Percentiles rank a stretch among this genome's conserved stretches.
These are phyloP conservation scores for Limnephilus marmoratus DNA, from an alignment of 2,888 invertebrate species.

Conservation along the genomic window DNA sequence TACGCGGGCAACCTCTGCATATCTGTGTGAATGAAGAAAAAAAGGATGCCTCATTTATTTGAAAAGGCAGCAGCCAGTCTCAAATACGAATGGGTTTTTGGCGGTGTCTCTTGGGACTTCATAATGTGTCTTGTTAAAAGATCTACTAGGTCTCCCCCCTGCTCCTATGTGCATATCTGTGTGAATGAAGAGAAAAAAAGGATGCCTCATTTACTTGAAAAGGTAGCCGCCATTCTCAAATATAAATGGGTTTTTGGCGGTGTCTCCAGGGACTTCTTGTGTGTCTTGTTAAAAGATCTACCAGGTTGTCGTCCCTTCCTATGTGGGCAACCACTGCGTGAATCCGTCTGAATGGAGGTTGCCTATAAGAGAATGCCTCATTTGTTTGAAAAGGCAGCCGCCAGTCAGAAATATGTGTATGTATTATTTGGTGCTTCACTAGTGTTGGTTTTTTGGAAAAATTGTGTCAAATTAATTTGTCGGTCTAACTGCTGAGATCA, in stretches of 20 bases:
- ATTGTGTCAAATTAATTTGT: slow-evolving; percentile 35
- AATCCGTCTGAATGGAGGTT: neutral
- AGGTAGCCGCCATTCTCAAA: too few species aligned
- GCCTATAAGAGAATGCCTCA: neutral
- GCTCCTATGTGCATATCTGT: neutral
- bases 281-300: neutral
- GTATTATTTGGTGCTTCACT: slow-evolving; percentile 35
- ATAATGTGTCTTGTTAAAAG: neutral
- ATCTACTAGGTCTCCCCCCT: too few species aligned
- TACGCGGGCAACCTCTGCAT: too few species aligned
- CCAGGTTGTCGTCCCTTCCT: too few species aligned
- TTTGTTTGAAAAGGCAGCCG: neutral
- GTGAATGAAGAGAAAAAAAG: too few species aligned
- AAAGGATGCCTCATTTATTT: too few species aligned
- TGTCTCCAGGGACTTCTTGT: neutral
- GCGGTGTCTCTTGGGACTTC: neutral
- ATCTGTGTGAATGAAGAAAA: too few species aligned
- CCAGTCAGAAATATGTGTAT: slow-evolving; percentile 20
- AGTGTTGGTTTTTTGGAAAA: slow-evolving; percentile 10
- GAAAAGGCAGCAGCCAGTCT: too few species aligned
- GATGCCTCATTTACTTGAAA: too few species aligned
- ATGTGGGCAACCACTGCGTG: neutral
- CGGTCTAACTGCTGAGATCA: slow-evolving; percentile 33
- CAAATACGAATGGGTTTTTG: too few species aligned
- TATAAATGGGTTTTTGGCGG: too few species aligned